A percentile compares a stretch with the other conserved stretches of the same genome.
Conservation (phyloP, 2,888 invertebrate genomes). For the Epistrophe grossulariae region DNA sequence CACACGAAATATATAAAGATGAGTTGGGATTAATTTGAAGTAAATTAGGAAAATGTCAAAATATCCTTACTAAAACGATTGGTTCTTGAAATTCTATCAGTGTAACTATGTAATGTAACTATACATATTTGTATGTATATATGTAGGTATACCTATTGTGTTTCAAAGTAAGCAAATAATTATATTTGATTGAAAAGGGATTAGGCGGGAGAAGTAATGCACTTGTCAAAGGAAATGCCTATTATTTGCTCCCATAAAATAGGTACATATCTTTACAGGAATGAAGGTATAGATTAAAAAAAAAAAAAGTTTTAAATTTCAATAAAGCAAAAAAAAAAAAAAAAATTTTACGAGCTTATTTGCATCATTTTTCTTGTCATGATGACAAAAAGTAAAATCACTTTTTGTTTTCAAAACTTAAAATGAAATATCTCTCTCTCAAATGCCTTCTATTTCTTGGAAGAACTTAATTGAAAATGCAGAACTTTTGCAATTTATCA, state of each 20-base stretch:
- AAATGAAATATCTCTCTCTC: not conserved
- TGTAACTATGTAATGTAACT: not conserved
- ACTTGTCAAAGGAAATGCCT: not conserved
- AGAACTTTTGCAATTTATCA: conserved; percentile 31
- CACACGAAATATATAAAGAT: conserved; percentile 25
- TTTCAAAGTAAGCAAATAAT: not conserved
- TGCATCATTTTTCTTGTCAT: not conserved
- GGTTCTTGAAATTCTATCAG: not conserved
- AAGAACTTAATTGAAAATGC: conserved; percentile 21
- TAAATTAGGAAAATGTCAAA: conserved; percentile 41
- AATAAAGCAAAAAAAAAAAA: not conserved
- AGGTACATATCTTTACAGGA: not conserved
- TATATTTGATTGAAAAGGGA: not conserved
- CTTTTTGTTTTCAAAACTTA: not conserved
- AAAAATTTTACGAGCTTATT: not conserved
- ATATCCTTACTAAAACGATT: conserved; percentile 13
- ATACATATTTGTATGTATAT: too few relatives aligned
- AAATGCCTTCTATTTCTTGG: conserved; percentile 1
- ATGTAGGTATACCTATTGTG: too few relatives aligned
- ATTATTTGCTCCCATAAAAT: too few relatives aligned
- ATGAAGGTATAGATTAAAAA: not conserved
- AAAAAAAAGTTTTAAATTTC: not conserved
- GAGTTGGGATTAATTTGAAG: conserved; percentile 24
- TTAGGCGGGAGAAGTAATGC: not conserved
- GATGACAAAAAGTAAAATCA: not conserved